phyloP scores from a whole-genome alignment of 2,113 vertebrate genomes.

The Lophius piscatorius region DNA sequence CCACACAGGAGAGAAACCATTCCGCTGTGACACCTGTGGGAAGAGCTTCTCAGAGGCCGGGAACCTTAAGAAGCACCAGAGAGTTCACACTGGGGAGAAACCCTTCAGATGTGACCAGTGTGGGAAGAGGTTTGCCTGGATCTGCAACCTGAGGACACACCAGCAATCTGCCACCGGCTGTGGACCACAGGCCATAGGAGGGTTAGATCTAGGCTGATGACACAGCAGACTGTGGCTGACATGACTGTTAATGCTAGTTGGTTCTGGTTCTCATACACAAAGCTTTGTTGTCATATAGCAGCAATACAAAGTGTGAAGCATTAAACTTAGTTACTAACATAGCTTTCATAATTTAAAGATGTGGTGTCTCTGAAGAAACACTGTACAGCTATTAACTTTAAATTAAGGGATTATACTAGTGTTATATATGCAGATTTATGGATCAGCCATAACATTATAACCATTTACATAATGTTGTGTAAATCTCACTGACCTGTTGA shows the following conservation, averaged over 20 bases:
- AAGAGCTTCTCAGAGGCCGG: conserved; percentile 77
- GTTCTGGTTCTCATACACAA: not conserved
- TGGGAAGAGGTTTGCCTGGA: conserved; percentile 77
- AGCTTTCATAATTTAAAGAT: not conserved
- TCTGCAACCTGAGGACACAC: conserved; percentile 78
- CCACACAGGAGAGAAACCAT: conserved; percentile 79
- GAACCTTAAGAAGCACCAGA: conserved; percentile 80
- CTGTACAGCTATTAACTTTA: not conserved
- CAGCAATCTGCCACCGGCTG: conserved; percentile 72
- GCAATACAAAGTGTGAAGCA: not conserved
- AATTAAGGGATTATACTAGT: not conserved
- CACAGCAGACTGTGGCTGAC: not conserved
- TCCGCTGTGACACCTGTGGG: conserved; percentile 71
- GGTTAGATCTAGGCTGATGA: conserved; percentile 14
- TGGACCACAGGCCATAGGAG: conserved; percentile 9
- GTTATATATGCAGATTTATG: no score
- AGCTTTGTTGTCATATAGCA: not conserved
- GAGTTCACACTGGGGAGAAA: conserved; percentile 79
- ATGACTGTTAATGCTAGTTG: not conserved
- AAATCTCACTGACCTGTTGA: no score
- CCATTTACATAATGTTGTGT: no score
- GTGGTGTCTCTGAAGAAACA: no score
- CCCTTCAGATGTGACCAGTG: conserved; percentile 72
- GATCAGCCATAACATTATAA: no score
- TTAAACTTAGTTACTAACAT: not conserved